A percentile compares a stretch with the other conserved stretches of the same genome.
phyloP scores from a whole-genome alignment of 2,797 vertebrate species.

The Peromyscus aztecus region DNA sequence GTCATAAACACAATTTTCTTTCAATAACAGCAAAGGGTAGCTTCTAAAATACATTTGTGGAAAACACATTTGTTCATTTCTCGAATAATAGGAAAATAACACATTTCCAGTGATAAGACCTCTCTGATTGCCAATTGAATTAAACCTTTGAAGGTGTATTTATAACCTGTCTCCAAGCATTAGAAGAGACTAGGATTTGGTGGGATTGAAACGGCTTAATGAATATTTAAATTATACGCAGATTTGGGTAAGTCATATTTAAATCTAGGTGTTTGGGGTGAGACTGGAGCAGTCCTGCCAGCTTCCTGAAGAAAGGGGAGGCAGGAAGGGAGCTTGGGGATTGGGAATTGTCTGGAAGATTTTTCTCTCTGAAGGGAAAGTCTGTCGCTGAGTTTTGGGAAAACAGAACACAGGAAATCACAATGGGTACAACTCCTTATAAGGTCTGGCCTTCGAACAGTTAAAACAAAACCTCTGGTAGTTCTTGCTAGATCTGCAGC shows the following conservation, averaged over 20 bases:
- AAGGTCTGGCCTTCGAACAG: conserved; percentile 78
- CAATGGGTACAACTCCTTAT: conserved; percentile 59
- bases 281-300: conserved; percentile 73
- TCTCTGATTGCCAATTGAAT: conserved; percentile 89
- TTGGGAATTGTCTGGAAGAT: conserved; percentile 56
- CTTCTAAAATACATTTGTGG: conserved; percentile 91
- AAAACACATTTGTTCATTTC: conserved; percentile 91
- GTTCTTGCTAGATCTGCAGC: conserved; percentile 73
- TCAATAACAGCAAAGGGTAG: conserved; percentile 94
- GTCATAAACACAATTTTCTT: conserved; percentile 98
- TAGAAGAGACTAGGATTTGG: conserved; percentile 87
- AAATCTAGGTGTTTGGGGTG: conserved; percentile 74
- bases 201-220: conserved; percentile 86
- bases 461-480: conserved; percentile 78
- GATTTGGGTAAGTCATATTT: conserved; percentile 87
- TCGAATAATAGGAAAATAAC: conserved; percentile 91
- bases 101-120: conserved; percentile 85
- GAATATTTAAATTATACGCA: conserved; percentile 89
- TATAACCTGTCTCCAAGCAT: conserved; percentile 87
- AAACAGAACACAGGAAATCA: conserved; percentile 39
- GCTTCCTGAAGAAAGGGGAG: not conserved
- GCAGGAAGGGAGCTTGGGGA: conserved; percentile 65
- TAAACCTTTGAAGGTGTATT: conserved; percentile 88
- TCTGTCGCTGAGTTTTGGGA: conserved; percentile 49
- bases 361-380: conserved; percentile 60